These are phyloP conservation scores for Limnephilus rhombicus DNA, from an alignment of 2,888 invertebrate species.

Conservation along the genomic window DNA sequence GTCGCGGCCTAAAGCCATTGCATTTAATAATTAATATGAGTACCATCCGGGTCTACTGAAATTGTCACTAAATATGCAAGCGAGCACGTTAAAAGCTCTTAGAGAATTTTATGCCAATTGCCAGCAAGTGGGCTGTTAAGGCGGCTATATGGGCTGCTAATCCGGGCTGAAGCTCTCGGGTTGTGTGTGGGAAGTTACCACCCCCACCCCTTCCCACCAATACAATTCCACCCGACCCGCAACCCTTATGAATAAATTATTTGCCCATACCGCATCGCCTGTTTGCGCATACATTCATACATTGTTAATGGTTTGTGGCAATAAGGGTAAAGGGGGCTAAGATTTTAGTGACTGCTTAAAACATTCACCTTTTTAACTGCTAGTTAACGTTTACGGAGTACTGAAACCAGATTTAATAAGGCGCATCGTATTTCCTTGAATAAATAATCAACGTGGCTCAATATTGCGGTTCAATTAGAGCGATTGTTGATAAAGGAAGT, in stretches of 20 bases:
- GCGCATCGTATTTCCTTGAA: background rate
- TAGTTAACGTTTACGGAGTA: conserved; percentile 21
- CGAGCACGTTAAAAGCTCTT: conserved; percentile 52
- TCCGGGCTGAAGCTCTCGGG: conserved; percentile 64
- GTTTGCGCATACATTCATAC: conserved; percentile 65
- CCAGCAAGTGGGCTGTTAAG: conserved; percentile 49
- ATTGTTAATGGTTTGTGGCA: conserved; percentile 65
- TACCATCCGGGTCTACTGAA: conserved; percentile 13
- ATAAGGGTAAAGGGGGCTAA: conserved; percentile 56
- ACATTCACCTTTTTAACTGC: conserved; percentile 49
- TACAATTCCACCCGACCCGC: conserved; percentile 37
- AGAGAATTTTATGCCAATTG: conserved; percentile 57
- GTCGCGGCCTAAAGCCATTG: background rate
- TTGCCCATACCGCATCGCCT: conserved; percentile 64
- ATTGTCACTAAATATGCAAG: conserved; percentile 45
- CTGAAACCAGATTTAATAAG: conserved; percentile 29
- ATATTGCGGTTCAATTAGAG: background rate
- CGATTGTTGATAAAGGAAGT: background rate
- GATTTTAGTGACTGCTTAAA: conserved; percentile 49
- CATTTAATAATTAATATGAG: background rate
- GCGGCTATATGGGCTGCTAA: conserved; percentile 58
- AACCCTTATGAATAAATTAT: conserved; percentile 66
- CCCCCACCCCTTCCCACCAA: conserved; percentile 40
- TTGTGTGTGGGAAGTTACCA: conserved; percentile 54
- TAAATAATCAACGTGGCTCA: background rate